These are phyloP conservation scores for Xiphorhynchus elegans DNA, from an alignment of 2,113 vertebrate species.

Conservation along the genomic window DNA sequence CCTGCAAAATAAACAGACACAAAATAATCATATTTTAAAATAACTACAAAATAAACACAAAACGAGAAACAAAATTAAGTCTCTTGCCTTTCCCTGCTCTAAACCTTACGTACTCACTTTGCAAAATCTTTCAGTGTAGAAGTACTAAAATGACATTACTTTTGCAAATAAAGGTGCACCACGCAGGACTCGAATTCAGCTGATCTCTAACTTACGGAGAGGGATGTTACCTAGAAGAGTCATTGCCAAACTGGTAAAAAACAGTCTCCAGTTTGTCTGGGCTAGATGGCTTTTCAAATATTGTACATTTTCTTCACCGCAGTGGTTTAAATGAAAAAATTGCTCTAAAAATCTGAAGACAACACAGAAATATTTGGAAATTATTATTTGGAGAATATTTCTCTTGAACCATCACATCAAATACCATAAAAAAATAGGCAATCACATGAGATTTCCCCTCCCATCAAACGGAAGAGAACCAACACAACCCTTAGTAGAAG, in stretches of 20 bases:
- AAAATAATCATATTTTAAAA: background rate
- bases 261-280: background rate
- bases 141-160: background rate
- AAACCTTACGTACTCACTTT: background rate
- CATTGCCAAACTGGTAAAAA: background rate
- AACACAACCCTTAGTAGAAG: background rate
- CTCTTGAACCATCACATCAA: background rate
- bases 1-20: background rate
- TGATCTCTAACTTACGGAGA: background rate
- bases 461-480: background rate
- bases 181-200: background rate
- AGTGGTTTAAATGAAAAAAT: background rate
- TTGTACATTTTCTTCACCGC: background rate
- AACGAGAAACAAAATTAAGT: background rate
- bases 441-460: background rate
- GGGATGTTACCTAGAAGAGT: background rate
- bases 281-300: background rate
- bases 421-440: background rate
- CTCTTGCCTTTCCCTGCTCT: background rate
- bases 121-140: background rate
- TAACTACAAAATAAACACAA: background rate
- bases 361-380: background rate
- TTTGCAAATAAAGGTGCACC: background rate
- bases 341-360: background rate
- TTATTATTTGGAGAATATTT: no score